These are phyloP conservation scores for Alligator mississippiensis DNA, from an alignment of 2,113 vertebrate genomes.

Conservation along the genomic window DNA sequence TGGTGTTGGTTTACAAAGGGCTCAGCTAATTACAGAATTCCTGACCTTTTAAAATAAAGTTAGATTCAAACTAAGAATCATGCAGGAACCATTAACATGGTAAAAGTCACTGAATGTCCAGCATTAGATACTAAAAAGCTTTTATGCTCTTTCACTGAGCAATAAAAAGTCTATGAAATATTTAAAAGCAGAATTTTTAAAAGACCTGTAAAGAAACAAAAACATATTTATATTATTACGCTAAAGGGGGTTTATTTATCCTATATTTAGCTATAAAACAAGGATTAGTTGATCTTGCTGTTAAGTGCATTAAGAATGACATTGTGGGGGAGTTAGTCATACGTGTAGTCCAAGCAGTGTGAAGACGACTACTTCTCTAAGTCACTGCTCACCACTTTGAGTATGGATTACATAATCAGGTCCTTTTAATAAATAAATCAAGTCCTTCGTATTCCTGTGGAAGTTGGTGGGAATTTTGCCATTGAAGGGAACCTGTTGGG, in stretches of 20 bases:
- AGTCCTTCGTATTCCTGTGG: background rate
- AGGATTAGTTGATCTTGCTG: conserved; percentile 31
- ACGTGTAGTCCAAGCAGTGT: background rate
- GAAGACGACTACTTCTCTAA: background rate
- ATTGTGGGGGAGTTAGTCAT: background rate
- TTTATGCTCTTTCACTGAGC: conserved; percentile 56
- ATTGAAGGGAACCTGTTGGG: background rate
- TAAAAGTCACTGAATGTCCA: conserved; percentile 55
- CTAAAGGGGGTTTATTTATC: conserved; percentile 33
- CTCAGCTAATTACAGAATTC: conserved; percentile 66
- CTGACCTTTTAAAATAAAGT: conserved; percentile 57
- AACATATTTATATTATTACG: conserved; percentile 19
- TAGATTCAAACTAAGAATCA: conserved; percentile 57
- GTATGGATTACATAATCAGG: background rate
- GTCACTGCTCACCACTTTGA: background rate
- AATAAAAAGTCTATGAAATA: conserved; percentile 50
- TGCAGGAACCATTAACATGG: conserved; percentile 33
- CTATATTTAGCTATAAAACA: conserved; percentile 59
- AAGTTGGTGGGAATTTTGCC: background rate
- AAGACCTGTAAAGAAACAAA: conserved; percentile 41
- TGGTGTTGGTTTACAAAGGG: conserved; percentile 63
- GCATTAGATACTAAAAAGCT: conserved; percentile 53
- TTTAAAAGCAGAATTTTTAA: conserved; percentile 59
- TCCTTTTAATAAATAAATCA: conserved; percentile 6
- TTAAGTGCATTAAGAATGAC: background rate